Evolutionary conservation across 2,113 vertebrate species (phyloP).

Genomic region (Oceanites oceanicus): DNA sequence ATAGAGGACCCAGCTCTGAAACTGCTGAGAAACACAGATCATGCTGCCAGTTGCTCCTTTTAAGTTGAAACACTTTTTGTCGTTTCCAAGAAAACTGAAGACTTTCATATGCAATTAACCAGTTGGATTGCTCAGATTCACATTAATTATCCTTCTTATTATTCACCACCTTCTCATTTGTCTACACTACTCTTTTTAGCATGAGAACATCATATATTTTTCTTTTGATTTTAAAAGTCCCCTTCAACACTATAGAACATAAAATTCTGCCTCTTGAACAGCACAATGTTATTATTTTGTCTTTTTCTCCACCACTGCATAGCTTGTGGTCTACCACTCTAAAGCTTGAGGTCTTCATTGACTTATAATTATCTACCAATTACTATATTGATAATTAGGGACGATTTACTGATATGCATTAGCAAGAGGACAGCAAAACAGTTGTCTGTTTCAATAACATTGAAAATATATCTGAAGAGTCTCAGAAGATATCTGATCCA

Average conservation of each 20-base stretch:
- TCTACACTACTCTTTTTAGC: not conserved
- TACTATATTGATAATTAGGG: not conserved
- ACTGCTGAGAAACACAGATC: not conserved
- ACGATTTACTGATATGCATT: not conserved
- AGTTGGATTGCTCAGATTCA: not conserved
- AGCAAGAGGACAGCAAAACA: not conserved
- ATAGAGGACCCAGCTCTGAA: not conserved
- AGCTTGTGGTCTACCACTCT: not conserved
- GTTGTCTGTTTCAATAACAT: not conserved
- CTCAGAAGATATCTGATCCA: not conserved
- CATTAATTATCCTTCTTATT: not conserved
- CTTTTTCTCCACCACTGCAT: not conserved
- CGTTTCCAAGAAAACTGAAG: not conserved
- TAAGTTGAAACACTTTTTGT: not conserved
- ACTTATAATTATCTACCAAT: not conserved
- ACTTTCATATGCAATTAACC: not conserved
- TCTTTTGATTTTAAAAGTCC: not conserved
- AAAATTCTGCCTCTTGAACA: not conserved
- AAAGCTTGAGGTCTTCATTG: not conserved
- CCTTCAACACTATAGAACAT: not conserved
- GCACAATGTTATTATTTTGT: not conserved
- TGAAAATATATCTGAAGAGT: not conserved
- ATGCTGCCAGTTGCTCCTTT: not conserved
- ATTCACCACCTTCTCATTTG: not conserved
- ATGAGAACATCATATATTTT: not conserved